phyloP scores from a whole-genome alignment of 1,140 invertebrate genomes.

The Sitobion miscanthi region DNA sequence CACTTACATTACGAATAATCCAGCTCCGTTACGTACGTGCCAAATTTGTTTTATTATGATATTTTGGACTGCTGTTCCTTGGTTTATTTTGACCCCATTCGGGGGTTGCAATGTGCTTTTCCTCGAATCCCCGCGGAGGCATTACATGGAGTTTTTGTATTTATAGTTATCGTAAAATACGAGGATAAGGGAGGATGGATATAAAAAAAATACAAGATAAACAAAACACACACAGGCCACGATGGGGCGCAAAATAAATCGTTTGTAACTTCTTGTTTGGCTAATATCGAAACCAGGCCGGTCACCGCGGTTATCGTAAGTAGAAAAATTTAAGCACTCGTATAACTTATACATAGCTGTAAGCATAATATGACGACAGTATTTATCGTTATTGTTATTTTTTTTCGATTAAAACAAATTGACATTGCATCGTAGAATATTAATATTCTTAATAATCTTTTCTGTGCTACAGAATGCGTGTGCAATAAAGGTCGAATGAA shows the following conservation, averaged over 20 bases:
- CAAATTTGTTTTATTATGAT: constrained; percentile 26
- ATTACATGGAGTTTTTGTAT: constrained; percentile 31
- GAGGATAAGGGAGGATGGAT: neutral
- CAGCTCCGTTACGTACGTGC: neutral
- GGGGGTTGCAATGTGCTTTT: neutral
- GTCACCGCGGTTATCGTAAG: neutral
- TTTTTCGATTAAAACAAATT: too few species aligned
- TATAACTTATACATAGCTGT: neutral
- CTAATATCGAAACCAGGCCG: neutral
- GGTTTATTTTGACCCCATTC: constrained; percentile 13
- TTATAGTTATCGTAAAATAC: constrained; percentile 39
- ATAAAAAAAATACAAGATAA: constrained; percentile 15
- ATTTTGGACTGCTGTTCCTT: constrained; percentile 16
- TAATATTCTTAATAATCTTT: neutral
- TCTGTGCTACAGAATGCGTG: neutral
- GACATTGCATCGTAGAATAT: neutral
- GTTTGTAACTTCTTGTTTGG: constrained; percentile 31
- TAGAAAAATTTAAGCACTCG: neutral
- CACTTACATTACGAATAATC: neutral
- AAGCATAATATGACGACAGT: neutral
- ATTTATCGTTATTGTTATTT: too few species aligned
- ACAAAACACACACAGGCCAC: neutral
- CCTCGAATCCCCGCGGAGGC: neutral
- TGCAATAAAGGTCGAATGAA: neutral
- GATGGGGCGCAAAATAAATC: neutral